Evolutionary conservation across 2,797 vertebrate genomes (phyloP).

Genomic region (Danio albolineatus): DNA sequence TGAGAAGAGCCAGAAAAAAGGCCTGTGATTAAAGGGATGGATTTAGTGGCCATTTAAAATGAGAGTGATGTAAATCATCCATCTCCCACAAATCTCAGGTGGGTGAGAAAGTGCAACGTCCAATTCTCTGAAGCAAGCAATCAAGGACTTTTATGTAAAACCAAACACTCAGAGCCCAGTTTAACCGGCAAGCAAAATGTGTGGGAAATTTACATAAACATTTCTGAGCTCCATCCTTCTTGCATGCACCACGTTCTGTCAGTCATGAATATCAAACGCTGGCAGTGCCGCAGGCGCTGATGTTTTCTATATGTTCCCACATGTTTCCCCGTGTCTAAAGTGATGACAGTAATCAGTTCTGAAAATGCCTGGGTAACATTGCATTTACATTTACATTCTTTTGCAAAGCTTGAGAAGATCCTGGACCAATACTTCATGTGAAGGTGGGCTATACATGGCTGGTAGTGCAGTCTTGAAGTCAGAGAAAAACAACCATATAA

Average conservation of each 20-base stretch:
- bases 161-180: not conserved
- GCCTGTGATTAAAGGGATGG: not conserved
- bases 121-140: slow-evolving; percentile 1
- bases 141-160: slow-evolving; percentile 27
- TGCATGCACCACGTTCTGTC: not conserved
- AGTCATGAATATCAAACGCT: slow-evolving; percentile 42
- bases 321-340: slow-evolving; percentile 9
- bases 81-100: slow-evolving; percentile 1
- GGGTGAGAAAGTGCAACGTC: slow-evolving; percentile 15
- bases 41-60: not conserved
- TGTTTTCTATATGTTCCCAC: slow-evolving; percentile 31
- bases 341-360: slow-evolving; percentile 15
- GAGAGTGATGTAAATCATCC: slow-evolving; percentile 1
- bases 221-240: slow-evolving; percentile 1
- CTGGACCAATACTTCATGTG: not conserved
- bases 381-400: slow-evolving; percentile 6
- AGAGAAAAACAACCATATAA: not conserved
- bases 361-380: not conserved
- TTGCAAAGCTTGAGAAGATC: not conserved
- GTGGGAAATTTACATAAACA: slow-evolving; percentile 28
- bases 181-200: not conserved
- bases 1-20: not conserved
- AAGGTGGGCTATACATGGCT: not conserved
- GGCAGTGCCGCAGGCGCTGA: not conserved
- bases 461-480: not conserved